Evolutionary conservation across 92 coral and sea anemone genomes (phyloP), one percentile per base, ranked within the genome.

Genomic region (Diadumene lineata): DNA sequence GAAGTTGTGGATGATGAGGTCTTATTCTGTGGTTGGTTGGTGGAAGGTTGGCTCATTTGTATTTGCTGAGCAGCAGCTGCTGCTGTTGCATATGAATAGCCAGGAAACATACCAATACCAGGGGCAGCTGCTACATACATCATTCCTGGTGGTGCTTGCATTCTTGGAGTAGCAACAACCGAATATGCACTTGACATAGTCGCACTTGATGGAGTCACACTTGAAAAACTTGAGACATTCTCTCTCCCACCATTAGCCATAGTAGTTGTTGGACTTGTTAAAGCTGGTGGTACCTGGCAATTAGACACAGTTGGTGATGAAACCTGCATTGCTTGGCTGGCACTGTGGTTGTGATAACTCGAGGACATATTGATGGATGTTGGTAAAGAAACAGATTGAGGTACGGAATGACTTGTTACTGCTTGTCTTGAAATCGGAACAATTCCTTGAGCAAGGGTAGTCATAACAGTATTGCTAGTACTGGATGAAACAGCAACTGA

Each of bases 61-160:
- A 66, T 17, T 34, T 64, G 72, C 26, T 48, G 81, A 46, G 73
- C 31, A 13, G 73, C 33, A 65, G 81, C 70, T 1, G 70, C 70
- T 4, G n/a, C n/a, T n/a, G n/a, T 44, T 31, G 50, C 34, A 34
- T 76, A 76, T 21, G 81, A 73, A 23, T 66, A 64, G 50, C 24
- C 43, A 11, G 72, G 24, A 31, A 76, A 66, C 65, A 76, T 58
- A 1, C 44, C 62, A 55, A 76, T 60, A 29, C 72, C 73, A 48
- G 81, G 81, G 1, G 69, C 67, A 17, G 81, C 73, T 21, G 81
- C 70, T n/a, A 76, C 81, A 76, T 76, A 76, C 81, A 76, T 76
- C 81, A 76, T 76, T 16, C 81, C 81, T 24, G 81, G 73, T 26
- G 70, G 81, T 34, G 81, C 66, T 33, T 76, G 81, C 27, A 68